Percentiles rank a stretch among this genome's conserved stretches.
These are phyloP conservation scores for Tetragonula carbonaria DNA, from an alignment of 2,888 invertebrate genomes.

Conservation along the genomic window DNA sequence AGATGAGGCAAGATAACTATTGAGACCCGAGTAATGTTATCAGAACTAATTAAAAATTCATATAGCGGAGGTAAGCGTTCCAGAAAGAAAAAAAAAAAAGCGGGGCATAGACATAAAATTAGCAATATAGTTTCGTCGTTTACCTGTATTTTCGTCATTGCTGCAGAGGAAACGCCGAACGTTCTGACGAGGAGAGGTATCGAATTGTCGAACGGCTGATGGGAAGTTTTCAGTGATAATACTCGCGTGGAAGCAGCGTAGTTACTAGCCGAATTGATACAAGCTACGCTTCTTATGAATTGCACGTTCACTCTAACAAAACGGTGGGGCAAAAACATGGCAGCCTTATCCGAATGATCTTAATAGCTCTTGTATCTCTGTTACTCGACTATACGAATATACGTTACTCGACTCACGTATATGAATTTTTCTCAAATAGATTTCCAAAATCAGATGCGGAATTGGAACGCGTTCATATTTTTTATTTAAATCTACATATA, in stretches of 20 bases:
- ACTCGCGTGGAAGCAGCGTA: conserved; percentile 49
- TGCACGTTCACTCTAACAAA: conserved; percentile 68
- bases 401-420: no score
- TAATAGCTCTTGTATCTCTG: conserved; percentile 25
- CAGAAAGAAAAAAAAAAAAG: not conserved
- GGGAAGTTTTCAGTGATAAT: conserved; percentile 15
- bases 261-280: conserved; percentile 61
- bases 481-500: not conserved
- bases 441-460: not conserved
- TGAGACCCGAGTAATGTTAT: not conserved
- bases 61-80: not conserved
- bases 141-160: conserved; percentile 82
- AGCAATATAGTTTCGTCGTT: conserved; percentile 5
- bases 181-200: conserved; percentile 55
- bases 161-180: conserved; percentile 68
- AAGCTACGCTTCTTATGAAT: conserved; percentile 71
- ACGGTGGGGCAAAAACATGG: conserved; percentile 78
- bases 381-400: not conserved
- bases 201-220: conserved; percentile 18
- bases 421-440: not conserved
- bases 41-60: not conserved
- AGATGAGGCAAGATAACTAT: no score
- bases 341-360: conserved; percentile 61
- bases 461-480: not conserved
- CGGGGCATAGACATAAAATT: not conserved